Evolutionary conservation across 1,140 invertebrate species (phyloP).

Genomic region (Penaeus indicus): DNA sequence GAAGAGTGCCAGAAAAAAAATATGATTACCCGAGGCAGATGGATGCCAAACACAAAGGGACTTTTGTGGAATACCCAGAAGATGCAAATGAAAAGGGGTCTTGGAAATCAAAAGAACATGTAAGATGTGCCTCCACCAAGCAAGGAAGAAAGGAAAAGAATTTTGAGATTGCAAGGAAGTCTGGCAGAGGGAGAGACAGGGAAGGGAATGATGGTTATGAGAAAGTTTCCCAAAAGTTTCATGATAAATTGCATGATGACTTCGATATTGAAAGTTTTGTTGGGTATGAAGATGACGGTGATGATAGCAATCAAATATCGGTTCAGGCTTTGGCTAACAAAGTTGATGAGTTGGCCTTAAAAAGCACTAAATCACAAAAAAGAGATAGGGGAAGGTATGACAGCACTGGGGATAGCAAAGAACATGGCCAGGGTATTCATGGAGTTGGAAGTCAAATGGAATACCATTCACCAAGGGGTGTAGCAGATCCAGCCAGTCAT

Average conservation of each 20-base stretch:
- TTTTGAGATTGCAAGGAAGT: background rate
- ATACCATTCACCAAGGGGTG: background rate
- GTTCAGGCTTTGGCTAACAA: slow-evolving; percentile 43
- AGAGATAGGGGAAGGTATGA: slow-evolving; percentile 32
- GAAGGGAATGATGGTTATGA: slow-evolving; percentile 9
- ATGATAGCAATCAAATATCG: slow-evolving; percentile 4
- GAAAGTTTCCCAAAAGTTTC: no score
- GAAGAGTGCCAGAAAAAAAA: background rate
- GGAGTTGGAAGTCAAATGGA: background rate
- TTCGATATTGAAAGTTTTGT: no score
- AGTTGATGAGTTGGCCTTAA: slow-evolving; percentile 37
- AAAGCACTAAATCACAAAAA: slow-evolving; percentile 20
- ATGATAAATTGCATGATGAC: no score
- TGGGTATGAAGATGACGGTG: background rate
- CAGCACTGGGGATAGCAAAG: background rate
- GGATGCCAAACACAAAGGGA: background rate
- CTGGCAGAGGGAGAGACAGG: background rate
- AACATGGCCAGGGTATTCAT: background rate
- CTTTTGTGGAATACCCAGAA: background rate
- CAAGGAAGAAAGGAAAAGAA: background rate
- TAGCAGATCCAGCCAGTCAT: slow-evolving; percentile 4
- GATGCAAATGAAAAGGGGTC: background rate
- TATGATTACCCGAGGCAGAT: background rate
- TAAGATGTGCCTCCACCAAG: background rate
- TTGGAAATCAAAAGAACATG: background rate